Conservation (phyloP, 2,797 vertebrate species). For the Melanotaenia boesemani region DNA sequence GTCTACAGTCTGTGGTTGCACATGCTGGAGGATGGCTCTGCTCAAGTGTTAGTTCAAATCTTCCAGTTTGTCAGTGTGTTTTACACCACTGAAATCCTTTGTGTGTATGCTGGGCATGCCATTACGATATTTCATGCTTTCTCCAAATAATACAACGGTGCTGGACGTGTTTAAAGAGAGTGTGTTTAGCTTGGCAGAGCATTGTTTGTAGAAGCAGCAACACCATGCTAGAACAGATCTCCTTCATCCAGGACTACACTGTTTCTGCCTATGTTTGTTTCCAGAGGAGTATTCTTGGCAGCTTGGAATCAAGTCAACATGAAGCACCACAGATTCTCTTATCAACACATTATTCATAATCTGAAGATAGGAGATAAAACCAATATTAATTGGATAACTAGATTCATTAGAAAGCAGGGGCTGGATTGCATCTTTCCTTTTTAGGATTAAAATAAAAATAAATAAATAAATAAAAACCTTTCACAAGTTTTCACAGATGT, state of each 20-base stretch:
- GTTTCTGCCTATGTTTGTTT: conserved; percentile 43
- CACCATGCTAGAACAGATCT: conserved; percentile 44
- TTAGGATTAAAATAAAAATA: neutral
- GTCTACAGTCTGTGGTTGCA: conserved; percentile 37
- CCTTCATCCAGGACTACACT: conserved; percentile 29
- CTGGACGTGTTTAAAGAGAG: conserved; percentile 64
- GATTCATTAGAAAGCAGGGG: neutral
- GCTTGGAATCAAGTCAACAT: neutral
- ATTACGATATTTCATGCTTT: conserved; percentile 54
- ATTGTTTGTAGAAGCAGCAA: conserved; percentile 40
- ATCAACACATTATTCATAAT: neutral
- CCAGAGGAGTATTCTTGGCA: conserved; percentile 20
- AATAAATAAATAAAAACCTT: neutral
- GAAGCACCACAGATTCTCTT: neutral
- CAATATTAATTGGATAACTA: neutral
- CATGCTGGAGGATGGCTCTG: conserved; percentile 41
- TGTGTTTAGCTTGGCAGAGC: conserved; percentile 72
- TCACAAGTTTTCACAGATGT: neutral
- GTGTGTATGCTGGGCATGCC: conserved; percentile 46
- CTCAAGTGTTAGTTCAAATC: conserved; percentile 56
- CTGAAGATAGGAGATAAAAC: neutral
- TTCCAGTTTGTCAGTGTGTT: conserved; percentile 63
- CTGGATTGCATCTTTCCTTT: neutral
- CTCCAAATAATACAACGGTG: conserved; percentile 63
- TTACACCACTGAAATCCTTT: conserved; percentile 45